Conservation (phyloP, 2,797 vertebrate genomes). For the Varecia variegata region DNA sequence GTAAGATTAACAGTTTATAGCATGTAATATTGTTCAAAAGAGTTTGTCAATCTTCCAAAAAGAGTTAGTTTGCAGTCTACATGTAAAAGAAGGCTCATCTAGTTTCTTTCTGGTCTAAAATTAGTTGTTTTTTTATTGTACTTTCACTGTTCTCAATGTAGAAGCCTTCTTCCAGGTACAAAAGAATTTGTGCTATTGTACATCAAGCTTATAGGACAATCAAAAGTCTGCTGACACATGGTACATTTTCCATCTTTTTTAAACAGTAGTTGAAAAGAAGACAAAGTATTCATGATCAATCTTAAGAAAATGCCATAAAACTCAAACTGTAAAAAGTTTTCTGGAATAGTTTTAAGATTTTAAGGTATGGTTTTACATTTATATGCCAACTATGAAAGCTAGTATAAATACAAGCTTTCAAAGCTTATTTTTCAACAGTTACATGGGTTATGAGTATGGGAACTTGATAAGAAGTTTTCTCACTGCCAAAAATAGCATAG, state of each 20-base stretch:
- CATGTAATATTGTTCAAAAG: not conserved
- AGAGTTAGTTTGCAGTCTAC: not conserved
- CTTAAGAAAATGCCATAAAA: constrained; percentile 30
- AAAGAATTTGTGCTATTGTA: not conserved
- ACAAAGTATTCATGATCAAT: not conserved
- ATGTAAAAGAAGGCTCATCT: not conserved
- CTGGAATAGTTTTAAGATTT: not conserved
- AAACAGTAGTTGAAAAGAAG: not conserved
- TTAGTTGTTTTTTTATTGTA: not conserved
- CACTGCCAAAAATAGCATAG: not conserved
- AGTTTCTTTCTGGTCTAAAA: not conserved
- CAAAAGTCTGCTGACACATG: not conserved
- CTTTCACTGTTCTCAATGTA: not conserved
- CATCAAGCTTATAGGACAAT: not conserved
- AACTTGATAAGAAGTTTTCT: constrained; percentile 32
- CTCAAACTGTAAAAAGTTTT: constrained; percentile 24
- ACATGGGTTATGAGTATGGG: not conserved
- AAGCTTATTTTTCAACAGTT: not conserved
- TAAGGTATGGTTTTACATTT: constrained; percentile 35
- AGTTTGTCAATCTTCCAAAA: not conserved
- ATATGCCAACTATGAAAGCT: constrained; percentile 31
- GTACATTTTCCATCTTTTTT: not conserved
- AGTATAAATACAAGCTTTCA: constrained; percentile 25
- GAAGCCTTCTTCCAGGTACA: not conserved
- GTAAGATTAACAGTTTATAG: not conserved